These are phyloP conservation scores for Desmodus rotundus DNA, from an alignment of 2,113 vertebrate genomes.

Conservation along the genomic window DNA sequence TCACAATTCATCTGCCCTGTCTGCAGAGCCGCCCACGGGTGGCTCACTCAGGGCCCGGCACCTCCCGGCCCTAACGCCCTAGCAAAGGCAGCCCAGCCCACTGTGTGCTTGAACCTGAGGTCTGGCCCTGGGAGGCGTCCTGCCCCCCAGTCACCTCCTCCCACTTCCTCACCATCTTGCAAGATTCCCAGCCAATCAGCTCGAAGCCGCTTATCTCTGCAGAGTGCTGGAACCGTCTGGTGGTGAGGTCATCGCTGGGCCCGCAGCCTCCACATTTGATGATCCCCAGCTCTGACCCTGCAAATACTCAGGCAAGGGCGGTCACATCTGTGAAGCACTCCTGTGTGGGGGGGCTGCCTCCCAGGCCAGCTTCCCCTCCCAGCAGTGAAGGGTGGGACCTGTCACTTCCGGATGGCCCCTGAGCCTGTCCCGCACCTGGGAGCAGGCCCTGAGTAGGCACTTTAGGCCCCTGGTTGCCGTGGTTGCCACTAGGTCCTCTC, in stretches of 20 bases:
- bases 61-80: fast-evolving
- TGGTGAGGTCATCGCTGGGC: conserved; percentile 43
- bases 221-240: background rate
- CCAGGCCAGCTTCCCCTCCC: fast-evolving
- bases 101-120: background rate
- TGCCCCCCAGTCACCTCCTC: background rate
- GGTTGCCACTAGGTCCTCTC: background rate
- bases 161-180: background rate
- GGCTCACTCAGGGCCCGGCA: fast-evolving
- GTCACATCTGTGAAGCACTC: background rate
- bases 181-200: background rate
- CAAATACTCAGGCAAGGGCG: background rate
- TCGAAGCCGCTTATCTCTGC: background rate
- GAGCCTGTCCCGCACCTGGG: too few species aligned
- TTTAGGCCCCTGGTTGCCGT: fast-evolving
- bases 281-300: background rate
- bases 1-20: background rate
- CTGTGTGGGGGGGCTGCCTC: background rate
- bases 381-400: background rate
- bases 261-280: background rate
- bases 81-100: background rate
- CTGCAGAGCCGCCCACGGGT: fast-evolving
- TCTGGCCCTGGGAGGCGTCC: fast-evolving
- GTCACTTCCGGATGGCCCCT: fast-evolving
- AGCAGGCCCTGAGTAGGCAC: fast-evolving